Conservation (phyloP, 30 jellyfish, hydroid and myxozoan species). For the Chironex yamaguchii region DNA sequence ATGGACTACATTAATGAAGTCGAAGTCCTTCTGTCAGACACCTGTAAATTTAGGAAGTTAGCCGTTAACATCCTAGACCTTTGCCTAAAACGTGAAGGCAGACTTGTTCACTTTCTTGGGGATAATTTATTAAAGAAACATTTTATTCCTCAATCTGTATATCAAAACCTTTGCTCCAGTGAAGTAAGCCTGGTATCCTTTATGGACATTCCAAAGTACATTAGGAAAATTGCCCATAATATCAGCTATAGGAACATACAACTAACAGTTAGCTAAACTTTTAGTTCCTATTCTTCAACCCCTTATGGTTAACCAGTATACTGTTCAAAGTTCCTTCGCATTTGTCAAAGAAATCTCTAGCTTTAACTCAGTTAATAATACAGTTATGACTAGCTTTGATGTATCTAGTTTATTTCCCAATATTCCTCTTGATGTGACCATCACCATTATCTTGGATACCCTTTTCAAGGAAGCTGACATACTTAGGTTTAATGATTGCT, state of each 20-base stretch:
- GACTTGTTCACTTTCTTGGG: conserved; percentile 28
- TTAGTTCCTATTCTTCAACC: conserved; percentile 38
- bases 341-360: conserved; percentile 4
- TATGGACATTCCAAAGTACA: conserved; percentile 28
- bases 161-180: conserved; percentile 1
- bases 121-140: neutral
- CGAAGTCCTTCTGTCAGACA: neutral
- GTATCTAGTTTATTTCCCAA: conserved; percentile 12
- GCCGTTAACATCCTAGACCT: neutral
- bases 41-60: neutral
- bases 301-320: conserved; percentile 1
- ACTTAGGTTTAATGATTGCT: neutral
- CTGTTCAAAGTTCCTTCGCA: conserved; percentile 7
- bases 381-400: conserved; percentile 5
- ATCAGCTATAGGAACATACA: conserved; percentile 18
- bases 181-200: conserved; percentile 31
- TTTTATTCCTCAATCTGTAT: neutral
- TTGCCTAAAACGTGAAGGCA: conserved; percentile 33
- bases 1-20: conserved; percentile 26
- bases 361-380: neutral
- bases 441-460: neutral
- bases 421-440: conserved; percentile 19
- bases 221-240: conserved; percentile 1
- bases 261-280: conserved; percentile 3
- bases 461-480: conserved; percentile 1